Evolutionary conservation across 2,888 invertebrate genomes (phyloP), one percentile per base, ranked within the genome.

Genomic region (Epirrhoe tristata): DNA sequence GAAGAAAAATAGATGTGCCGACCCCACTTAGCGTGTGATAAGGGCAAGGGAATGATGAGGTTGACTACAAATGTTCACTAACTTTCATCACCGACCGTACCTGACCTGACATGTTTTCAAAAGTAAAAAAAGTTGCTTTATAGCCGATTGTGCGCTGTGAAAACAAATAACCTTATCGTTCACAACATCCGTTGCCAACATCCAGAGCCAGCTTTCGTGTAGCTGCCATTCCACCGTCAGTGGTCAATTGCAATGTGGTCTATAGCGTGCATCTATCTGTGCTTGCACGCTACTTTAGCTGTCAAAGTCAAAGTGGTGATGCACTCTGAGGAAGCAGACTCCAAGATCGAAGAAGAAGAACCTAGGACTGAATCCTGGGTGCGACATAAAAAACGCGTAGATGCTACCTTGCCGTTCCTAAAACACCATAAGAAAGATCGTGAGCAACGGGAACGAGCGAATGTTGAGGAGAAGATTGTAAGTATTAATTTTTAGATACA

Each of bases 291-390:
- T 34, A 78, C 76, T 55, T 50, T 84, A 36, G 81, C 86, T 43
- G 89, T 90, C 59, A 92, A 93, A 81, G 91, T 91, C 17, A 92
- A 91, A 79, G 90, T 92, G 39, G 82, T 90, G 53, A 85, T 91
- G 86, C 89, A 87, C 67, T 91, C 92, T 0, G 91, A 90, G 0
- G 84, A 89, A 70, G 91, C 90, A 1, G 89, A 90, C 64, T 90
- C 91, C 0, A 84, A 80, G 66, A 60, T 85, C 0, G 90, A 90
- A 0, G 90, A 91, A 0, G 88, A 89, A 0, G 86, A 87, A 1
- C 0, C 71, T 2, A 83, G 70, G 43, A 80, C 84, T 0, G 89
- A 89, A 12, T 10, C 77, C 0, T 84, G 83, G 86, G 82, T 67
- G 12, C 86, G 85, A 64, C 57, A 58, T 3, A 63, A 53, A 48